Evolutionary conservation across 2,113 vertebrate genomes (phyloP).

Genomic region (Romanogobio albipinnatus): DNA sequence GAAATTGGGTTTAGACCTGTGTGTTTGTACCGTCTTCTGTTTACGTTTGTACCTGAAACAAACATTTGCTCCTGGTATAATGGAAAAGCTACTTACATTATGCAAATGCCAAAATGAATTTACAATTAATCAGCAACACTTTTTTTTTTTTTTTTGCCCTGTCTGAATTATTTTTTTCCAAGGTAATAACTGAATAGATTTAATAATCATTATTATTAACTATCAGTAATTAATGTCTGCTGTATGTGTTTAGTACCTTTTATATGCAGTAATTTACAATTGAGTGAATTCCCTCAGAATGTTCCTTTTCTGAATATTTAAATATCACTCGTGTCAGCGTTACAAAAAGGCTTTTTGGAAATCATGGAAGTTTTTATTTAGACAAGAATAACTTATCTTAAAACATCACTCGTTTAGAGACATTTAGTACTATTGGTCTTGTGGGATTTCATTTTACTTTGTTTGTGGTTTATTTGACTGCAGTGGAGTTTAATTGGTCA

Average conservation of each 20-base stretch:
- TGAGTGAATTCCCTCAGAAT: background rate
- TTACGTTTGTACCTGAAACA: slow-evolving; percentile 60
- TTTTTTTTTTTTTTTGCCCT: slow-evolving; percentile 18
- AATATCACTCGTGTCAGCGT: background rate
- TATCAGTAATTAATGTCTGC: background rate
- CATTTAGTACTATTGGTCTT: background rate
- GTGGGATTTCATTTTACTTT: background rate
- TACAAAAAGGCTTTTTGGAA: background rate
- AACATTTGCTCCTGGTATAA: background rate
- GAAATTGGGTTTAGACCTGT: slow-evolving; percentile 58
- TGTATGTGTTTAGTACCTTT: slow-evolving; percentile 1
- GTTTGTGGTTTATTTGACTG: background rate
- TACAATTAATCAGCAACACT: slow-evolving; percentile 16
- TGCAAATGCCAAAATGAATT: slow-evolving; percentile 76
- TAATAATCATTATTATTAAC: background rate
- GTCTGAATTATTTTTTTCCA: background rate
- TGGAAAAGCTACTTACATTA: slow-evolving; percentile 45
- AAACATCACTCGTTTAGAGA: background rate
- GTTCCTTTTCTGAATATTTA: background rate
- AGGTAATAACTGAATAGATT: background rate
- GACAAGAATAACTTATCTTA: background rate
- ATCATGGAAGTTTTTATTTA: background rate
- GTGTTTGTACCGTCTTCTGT: slow-evolving; percentile 63
- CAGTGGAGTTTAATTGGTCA: background rate
- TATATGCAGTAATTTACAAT: background rate